Percentiles rank a stretch among this genome's conserved stretches.
These are phyloP conservation scores for Daboia siamensis DNA, from an alignment of 2,113 vertebrate genomes.

Conservation along the genomic window DNA sequence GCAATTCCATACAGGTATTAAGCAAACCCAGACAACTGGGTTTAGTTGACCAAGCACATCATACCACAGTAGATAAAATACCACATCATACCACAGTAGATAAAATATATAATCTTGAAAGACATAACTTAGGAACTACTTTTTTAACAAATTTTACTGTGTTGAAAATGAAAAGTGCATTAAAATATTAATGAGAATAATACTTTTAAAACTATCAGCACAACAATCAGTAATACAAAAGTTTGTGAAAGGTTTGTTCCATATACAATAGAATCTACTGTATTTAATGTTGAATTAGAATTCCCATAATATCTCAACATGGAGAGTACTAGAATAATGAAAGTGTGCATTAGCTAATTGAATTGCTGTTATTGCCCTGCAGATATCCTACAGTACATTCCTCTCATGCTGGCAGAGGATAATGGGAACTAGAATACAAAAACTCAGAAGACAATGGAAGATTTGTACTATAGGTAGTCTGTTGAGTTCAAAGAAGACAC, in stretches of 20 bases:
- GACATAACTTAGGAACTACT: not conserved
- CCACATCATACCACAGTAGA: not conserved
- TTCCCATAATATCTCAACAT: not conserved
- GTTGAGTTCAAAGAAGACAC: not conserved
- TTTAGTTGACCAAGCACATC: not conserved
- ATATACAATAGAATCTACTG: not conserved
- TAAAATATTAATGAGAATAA: not conserved
- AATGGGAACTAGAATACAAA: not conserved
- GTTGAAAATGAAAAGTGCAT: not conserved
- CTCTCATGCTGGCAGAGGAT: not conserved
- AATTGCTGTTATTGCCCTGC: not conserved
- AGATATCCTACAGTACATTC: not conserved
- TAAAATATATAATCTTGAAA: not conserved
- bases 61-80: not conserved
- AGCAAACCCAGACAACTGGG: not conserved
- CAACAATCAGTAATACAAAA: not conserved
- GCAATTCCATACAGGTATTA: not conserved
- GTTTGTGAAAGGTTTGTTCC: not conserved
- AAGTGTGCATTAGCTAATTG: not conserved
- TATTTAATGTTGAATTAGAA: not conserved
- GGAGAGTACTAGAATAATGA: not conserved
- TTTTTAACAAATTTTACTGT: not conserved
- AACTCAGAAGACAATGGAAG: not conserved
- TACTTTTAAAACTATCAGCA: not conserved
- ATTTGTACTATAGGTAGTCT: not conserved